Percentiles rank a stretch among this genome's conserved stretches.
Conservation (phyloP, 2,888 invertebrate species). For the Mechanitis messenoides region DNA sequence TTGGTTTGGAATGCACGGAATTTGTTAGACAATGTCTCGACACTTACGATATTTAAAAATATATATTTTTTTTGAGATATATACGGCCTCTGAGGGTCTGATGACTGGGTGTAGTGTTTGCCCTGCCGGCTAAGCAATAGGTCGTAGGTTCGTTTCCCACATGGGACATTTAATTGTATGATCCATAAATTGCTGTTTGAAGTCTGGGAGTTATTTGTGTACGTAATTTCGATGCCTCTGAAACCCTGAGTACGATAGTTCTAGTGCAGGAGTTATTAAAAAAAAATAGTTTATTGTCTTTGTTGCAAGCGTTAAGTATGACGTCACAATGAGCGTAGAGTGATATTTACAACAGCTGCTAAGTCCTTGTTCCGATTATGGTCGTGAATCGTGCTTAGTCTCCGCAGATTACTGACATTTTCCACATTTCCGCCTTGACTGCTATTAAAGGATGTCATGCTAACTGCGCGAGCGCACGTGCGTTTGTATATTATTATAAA, state of each 20-base stretch:
- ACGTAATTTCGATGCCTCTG: too few relatives aligned
- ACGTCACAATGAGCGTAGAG: slow-evolving; percentile 68
- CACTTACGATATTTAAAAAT: slow-evolving; percentile 12
- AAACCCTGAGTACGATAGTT: too few relatives aligned
- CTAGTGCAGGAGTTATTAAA: too few relatives aligned
- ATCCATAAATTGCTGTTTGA: too few relatives aligned
- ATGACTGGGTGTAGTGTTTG: too few relatives aligned
- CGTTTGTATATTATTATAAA: slow-evolving; percentile 42
- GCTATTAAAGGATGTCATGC: slow-evolving; percentile 67
- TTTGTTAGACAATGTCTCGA: slow-evolving; percentile 52
- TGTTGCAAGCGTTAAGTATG: slow-evolving; percentile 62
- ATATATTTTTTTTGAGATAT: background rate
- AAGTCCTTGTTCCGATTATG: slow-evolving; percentile 75
- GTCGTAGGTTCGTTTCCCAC: too few relatives aligned
- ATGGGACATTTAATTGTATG: too few relatives aligned
- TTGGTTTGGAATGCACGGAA: slow-evolving; percentile 47
- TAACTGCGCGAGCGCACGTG: slow-evolving; percentile 49
- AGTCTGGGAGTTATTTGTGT: too few relatives aligned
- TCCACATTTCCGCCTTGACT: slow-evolving; percentile 70
- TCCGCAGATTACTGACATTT: slow-evolving; percentile 71
- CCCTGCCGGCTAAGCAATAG: too few relatives aligned
- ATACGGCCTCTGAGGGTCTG: too few relatives aligned
- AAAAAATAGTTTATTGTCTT: slow-evolving; percentile 45
- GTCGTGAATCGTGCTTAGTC: slow-evolving; percentile 69
- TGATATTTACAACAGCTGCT: slow-evolving; percentile 73